phyloP scores from a whole-genome alignment of 1,140 invertebrate genomes.

The Dinoponera quadriceps region DNA sequence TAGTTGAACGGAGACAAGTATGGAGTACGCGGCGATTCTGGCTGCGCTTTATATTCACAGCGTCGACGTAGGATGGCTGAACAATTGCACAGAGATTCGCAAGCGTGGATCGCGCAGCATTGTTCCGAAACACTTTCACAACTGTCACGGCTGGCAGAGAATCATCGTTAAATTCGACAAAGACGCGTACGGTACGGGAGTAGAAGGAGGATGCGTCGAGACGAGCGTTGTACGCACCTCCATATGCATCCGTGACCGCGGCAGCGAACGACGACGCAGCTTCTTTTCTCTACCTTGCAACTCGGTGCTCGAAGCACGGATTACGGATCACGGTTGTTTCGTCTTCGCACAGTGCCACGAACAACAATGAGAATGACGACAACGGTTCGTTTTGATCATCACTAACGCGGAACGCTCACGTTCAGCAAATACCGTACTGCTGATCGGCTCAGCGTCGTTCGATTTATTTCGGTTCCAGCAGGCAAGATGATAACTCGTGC shows the following conservation, averaged over 20 bases:
- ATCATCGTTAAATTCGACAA: conserved; percentile 44
- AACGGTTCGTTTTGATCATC: conserved; percentile 82
- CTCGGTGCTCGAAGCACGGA: conserved; percentile 68
- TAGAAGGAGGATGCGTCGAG: conserved; percentile 27
- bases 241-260: conserved; percentile 83
- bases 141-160: not conserved
- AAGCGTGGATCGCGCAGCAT: not conserved
- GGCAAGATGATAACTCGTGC: conserved; percentile 75
- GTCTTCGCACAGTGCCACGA: conserved; percentile 80
- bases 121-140: not conserved
- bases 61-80: not conserved
- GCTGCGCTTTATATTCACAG: not conserved
- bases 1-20: conserved; percentile 63
- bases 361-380: conserved; percentile 69
- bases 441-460: conserved; percentile 82
- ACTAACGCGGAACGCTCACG: conserved; percentile 78
- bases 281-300: conserved; percentile 70
- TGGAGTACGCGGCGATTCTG: conserved; percentile 37
- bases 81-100: not conserved
- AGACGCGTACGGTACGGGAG: conserved; percentile 19
- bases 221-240: conserved; percentile 77
- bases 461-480: conserved; percentile 82
- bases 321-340: conserved; percentile 81
- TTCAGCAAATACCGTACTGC: conserved; percentile 81
- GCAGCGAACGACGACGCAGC: conserved; percentile 76